Conservation (phyloP, 2,797 vertebrate genomes). For the Acanthornis magna region DNA sequence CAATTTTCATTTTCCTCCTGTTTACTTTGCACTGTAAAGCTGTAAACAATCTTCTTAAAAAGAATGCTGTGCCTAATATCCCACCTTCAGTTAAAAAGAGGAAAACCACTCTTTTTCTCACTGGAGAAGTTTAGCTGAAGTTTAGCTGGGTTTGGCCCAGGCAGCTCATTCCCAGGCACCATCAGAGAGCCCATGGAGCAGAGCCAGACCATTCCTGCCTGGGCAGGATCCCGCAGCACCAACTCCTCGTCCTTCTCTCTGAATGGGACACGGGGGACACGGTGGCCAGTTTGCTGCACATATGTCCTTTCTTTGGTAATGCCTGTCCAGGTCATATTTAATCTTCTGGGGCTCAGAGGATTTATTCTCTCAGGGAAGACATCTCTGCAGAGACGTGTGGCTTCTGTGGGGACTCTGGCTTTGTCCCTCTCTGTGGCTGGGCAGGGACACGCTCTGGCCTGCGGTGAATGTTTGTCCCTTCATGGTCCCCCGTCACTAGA, state of each 20-base stretch:
- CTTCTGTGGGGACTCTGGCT: background rate
- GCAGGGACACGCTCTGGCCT: background rate
- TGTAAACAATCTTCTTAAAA: background rate
- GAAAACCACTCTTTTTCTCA: background rate
- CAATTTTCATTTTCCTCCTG: background rate
- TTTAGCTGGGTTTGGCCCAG: background rate
- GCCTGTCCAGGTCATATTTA: background rate
- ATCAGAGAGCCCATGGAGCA: fast-evolving
- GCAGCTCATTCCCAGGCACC: background rate
- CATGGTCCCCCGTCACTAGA: background rate
- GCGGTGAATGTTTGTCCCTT: background rate
- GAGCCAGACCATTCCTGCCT: background rate
- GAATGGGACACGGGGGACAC: fast-evolving
- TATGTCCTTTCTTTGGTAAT: background rate
- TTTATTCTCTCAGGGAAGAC: background rate
- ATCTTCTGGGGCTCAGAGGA: background rate
- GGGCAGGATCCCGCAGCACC: background rate
- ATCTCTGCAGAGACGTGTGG: background rate
- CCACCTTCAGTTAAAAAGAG: background rate
- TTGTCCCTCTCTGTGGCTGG: background rate
- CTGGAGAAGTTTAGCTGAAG: background rate
- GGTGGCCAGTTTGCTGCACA: background rate
- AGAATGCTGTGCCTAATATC: background rate
- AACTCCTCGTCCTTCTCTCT: fast-evolving
- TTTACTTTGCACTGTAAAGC: background rate